phyloP scores from a whole-genome alignment of 2,797 vertebrate species.

The Takifugu ocellatus region DNA sequence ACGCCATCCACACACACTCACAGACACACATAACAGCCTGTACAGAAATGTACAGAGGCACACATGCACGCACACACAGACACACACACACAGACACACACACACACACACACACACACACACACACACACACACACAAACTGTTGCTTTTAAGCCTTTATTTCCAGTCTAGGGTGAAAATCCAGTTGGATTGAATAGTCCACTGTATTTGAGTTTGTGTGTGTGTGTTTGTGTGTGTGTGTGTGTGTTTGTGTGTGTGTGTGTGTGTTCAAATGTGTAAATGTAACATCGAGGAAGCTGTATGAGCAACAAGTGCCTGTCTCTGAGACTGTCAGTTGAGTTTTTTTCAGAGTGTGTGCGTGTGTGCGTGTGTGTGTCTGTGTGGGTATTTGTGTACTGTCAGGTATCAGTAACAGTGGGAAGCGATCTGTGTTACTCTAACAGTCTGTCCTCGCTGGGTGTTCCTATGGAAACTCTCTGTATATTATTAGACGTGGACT shows the following conservation, averaged over 20 bases:
- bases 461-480: constrained; percentile 78
- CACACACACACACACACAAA: too few species aligned
- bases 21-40: constrained; percentile 19
- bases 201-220: constrained; percentile 8
- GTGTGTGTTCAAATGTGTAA: constrained; percentile 43
- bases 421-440: constrained; percentile 68
- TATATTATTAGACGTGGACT: constrained; percentile 75
- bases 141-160: too few species aligned
- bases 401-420: constrained; percentile 67
- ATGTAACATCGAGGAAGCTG: constrained; percentile 59
- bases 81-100: too few species aligned
- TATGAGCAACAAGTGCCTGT: constrained; percentile 50
- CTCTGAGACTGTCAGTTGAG: constrained; percentile 18
- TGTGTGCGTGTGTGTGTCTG: constrained; percentile 3
- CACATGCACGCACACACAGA: constrained; percentile 18
- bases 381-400: constrained; percentile 37
- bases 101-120: too few species aligned
- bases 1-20: constrained; percentile 39
- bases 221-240: constrained; percentile 32
- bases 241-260: constrained; percentile 13
- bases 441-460: constrained; percentile 69
- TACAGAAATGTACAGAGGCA: constrained; percentile 15
- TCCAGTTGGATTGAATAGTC: too few species aligned
- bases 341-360: constrained; percentile 6
- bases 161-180: too few species aligned